phyloP scores from a whole-genome alignment of 2,113 vertebrate species.

The Eretmochelys imbricata region DNA sequence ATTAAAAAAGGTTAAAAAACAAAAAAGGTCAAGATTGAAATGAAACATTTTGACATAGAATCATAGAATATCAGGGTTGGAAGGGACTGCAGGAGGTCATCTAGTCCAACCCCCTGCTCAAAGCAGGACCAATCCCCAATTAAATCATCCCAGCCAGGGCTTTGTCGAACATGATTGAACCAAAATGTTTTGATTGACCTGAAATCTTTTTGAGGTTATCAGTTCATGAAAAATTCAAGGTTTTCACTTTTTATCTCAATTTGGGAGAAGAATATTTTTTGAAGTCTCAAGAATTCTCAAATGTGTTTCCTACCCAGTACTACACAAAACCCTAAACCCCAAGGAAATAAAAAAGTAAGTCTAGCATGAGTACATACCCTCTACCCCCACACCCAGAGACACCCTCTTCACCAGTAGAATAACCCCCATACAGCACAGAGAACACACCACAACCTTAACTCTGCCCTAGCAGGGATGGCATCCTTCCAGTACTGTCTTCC shows the following conservation, averaged over 20 bases:
- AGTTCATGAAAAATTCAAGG: neutral
- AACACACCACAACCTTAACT: neutral
- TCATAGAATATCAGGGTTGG: too few species aligned
- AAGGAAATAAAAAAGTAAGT: neutral
- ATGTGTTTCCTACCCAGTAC: neutral
- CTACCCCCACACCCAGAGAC: neutral
- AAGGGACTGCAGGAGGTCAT: too few species aligned
- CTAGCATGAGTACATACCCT: fast-evolving
- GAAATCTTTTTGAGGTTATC: neutral
- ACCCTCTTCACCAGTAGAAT: neutral
- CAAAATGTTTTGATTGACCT: neutral
- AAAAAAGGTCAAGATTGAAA: neutral
- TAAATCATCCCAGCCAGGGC: too few species aligned
- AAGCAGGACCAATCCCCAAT: too few species aligned
- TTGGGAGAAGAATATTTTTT: neutral
- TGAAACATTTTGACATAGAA: neutral
- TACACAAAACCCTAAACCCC: neutral
- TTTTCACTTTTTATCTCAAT: neutral
- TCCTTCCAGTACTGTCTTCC: neutral
- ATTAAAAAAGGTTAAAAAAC: neutral
- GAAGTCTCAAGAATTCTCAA: neutral
- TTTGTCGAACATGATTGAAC: neutral
- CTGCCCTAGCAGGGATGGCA: neutral
- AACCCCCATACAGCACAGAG: neutral
- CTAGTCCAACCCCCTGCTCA: too few species aligned